phyloP scores from a whole-genome alignment of 2,113 vertebrate genomes.

The Stomatorhinus ivindoensis region DNA sequence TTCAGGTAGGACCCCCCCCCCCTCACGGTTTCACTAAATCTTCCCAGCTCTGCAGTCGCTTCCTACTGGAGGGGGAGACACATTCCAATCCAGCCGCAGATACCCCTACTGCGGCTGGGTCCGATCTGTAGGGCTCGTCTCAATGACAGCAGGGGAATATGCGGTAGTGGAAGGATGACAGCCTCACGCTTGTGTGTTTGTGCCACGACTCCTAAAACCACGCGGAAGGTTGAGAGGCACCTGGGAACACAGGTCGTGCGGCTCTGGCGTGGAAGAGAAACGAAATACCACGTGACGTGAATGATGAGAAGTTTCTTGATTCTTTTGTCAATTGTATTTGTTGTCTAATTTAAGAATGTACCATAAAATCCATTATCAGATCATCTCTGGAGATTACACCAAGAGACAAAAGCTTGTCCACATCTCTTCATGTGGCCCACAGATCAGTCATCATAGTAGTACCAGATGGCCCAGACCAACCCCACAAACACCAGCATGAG shows the following conservation, averaged over 20 bases:
- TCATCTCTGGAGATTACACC: background rate
- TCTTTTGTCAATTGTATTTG: background rate
- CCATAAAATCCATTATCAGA: background rate
- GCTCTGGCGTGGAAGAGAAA: background rate
- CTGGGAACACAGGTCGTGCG: background rate
- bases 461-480: slow-evolving; percentile 79
- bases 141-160: background rate
- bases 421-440: slow-evolving; percentile 15
- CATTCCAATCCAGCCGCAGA: background rate
- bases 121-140: background rate
- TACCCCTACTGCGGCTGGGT: background rate
- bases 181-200: background rate
- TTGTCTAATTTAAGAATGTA: background rate
- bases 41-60: background rate
- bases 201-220: background rate
- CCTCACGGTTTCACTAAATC: background rate
- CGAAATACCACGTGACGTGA: background rate
- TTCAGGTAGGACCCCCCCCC: slow-evolving; percentile 32
- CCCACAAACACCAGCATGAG: slow-evolving; percentile 38
- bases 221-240: background rate
- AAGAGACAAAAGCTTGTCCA: background rate
- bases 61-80: background rate
- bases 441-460: slow-evolving; percentile 45
- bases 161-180: background rate
- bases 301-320: background rate